Evolutionary conservation across 2,797 vertebrate species (phyloP), one percentile per base, ranked within the genome.

Genomic region (Meda fulgida): DNA sequence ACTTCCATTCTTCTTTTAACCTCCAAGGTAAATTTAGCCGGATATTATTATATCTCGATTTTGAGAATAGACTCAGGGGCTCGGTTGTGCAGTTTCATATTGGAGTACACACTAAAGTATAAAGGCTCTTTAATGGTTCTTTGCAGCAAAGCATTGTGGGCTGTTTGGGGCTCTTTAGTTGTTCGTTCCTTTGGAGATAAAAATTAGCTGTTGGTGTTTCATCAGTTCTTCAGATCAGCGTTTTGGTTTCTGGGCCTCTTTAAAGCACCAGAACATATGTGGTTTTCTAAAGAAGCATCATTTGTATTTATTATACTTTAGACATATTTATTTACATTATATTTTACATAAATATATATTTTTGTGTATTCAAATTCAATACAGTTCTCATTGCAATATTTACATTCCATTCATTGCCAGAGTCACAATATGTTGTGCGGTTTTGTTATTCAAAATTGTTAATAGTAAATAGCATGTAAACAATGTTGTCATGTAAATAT

Each of bases 1-100:
- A 13, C 79, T 43, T 72, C 63, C 75, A 63, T 81, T 87, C 77
- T 66, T 81, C 34, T 58, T 60, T 81, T 84, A 67, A 31, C 82
- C 73, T 78, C 63, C 36, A 21, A 84, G 82, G 73, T 51, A 58
- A 51, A 78, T 69, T 84, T 78, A 69, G 75, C 19, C 0, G 48
- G 36, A 43, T 69, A 69, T 46, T 69, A 67, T 84, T 67, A 80
- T 31, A 80, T 80, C 36, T 84, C 18, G 11, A 69, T 78, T 84
- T 70, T 58, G n/a, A 58, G 38, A 84, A 31, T 58, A 19, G 60
- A 69, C 82, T 69, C 82, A 31, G 36, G 82, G 63, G 82, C 36
- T 69, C 5, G 1, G 40, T 38, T 83, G 60, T 83, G 43, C 13
- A 36, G 38, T 76, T 83, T 83, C 9, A 71, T 69, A 40, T 38